phyloP scores from a whole-genome alignment of 2,797 vertebrate species.

The Poeciliopsis turneri region DNA sequence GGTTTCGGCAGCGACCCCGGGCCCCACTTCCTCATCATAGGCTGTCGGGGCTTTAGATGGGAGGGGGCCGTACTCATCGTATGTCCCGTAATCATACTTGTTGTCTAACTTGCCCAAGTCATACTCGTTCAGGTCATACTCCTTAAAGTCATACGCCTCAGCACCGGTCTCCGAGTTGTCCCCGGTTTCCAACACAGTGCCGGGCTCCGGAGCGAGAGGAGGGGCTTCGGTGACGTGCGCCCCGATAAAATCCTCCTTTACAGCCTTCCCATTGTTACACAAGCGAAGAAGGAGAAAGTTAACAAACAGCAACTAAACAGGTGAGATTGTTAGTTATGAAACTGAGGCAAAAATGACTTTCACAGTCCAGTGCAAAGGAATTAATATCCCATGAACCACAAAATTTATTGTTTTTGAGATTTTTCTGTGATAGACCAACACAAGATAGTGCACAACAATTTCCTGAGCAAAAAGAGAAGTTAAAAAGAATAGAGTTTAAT shows the following conservation, averaged over 20 bases:
- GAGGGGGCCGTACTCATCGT: conserved; percentile 93
- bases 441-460: background rate
- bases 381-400: background rate
- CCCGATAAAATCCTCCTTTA: conserved; percentile 90
- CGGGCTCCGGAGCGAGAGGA: conserved; percentile 85
- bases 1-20: conserved; percentile 93
- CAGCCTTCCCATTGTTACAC: conserved; percentile 86
- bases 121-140: conserved; percentile 83
- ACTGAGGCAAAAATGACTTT: conserved; percentile 60
- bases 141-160: conserved; percentile 82
- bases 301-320: conserved; percentile 76
- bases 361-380: background rate
- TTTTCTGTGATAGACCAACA: background rate
- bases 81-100: conserved; percentile 91
- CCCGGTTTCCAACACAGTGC: conserved; percentile 66
- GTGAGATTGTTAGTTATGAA: conserved; percentile 90
- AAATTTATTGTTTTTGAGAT: background rate
- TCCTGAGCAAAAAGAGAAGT: background rate
- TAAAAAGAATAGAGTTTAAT: background rate
- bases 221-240: conserved; percentile 86
- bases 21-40: conserved; percentile 91
- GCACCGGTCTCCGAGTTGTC: conserved; percentile 71
- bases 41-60: conserved; percentile 82
- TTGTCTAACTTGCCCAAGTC: conserved; percentile 80
- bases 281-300: conserved; percentile 66